Evolutionary conservation across 2,797 vertebrate species (phyloP).

Genomic region (Sebastes vulpes): DNA sequence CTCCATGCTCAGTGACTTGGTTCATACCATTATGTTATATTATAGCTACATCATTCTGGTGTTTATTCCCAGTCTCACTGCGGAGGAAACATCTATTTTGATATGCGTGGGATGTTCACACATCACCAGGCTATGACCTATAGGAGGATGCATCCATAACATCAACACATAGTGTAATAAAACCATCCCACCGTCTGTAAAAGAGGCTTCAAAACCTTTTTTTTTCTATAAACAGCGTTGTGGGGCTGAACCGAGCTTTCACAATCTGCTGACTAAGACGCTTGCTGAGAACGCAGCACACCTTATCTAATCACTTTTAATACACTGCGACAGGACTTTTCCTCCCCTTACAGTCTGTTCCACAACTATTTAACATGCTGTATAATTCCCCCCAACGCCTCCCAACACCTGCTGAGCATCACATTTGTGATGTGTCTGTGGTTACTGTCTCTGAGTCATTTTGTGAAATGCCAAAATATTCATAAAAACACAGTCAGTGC

Average conservation of each 20-base stretch:
- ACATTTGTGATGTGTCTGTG: not conserved
- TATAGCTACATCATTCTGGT: not conserved
- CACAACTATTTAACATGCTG: slow-evolving; percentile 3
- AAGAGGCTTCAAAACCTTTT: slow-evolving; percentile 20
- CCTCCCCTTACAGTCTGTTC: not conserved
- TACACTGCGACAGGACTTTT: slow-evolving; percentile 11
- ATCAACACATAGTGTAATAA: not conserved
- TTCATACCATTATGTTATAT: not conserved
- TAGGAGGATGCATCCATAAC: slow-evolving; percentile 20
- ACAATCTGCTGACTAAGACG: slow-evolving; percentile 49
- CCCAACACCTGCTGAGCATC: slow-evolving; percentile 29
- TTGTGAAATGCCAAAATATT: slow-evolving; percentile 2
- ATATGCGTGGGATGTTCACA: slow-evolving; percentile 28
- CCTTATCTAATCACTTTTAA: slow-evolving; percentile 33
- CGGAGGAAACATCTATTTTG: slow-evolving; percentile 16
- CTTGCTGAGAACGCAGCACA: not conserved
- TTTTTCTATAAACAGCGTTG: slow-evolving; percentile 11
- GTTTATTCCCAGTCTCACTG: slow-evolving; percentile 14
- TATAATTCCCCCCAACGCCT: not conserved
- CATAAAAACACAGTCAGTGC: slow-evolving; percentile 2
- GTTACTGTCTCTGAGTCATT: not conserved
- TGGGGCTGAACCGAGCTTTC: not conserved
- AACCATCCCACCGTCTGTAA: slow-evolving; percentile 22
- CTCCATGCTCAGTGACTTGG: not conserved
- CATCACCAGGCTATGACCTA: slow-evolving; percentile 12